Base-by-base conservation (phyloP, 2,113 vertebrate genomes). In the Tretioscincus oriximinensis region DNA sequence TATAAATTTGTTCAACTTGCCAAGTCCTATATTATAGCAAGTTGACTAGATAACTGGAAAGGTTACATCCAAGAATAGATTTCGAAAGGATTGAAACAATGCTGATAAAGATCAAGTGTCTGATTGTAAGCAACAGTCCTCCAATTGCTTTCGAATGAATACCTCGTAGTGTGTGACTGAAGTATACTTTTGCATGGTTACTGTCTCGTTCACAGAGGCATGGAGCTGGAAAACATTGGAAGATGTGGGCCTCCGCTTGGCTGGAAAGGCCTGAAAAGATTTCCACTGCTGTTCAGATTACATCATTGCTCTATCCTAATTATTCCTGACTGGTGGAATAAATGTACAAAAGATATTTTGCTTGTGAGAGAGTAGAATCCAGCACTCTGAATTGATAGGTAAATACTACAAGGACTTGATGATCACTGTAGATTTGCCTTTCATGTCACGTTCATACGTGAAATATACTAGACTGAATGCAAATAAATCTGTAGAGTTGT, bases 51-150 rank as follows among this genome's bases (percentile, higher is more conserved):
- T 66, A 87, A 76, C 92, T 58, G 80, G 92, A 94, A 94, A 92
- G 89, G 79, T 90, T 88, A 85, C 84, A 83, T 88, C 89, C 68
- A 85, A 88, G 93, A 89, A 90, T 79, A 77, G 90, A 88, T 90
- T 93, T 90, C 89, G 88, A 81, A 90, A 88, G 86, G 73, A 88
- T 85, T 81, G 76, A 86, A 92, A 94, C 91, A 95, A 95, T 90
- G 80, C 87, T 93, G 93, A 95, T 95, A 92, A 94, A 95, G 92
- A 95, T 95, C 94, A 94, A 95, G 91, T 92, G 91, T 90, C 88
- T 94, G 93, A 94, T 93, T 94, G 90, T 93, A 89, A 93, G 91
- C 87, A 90, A 84, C 85, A 90, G 85, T 85, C 87, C 94, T 88
- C 90, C 93, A 93, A 93, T 91, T 94, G 93, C 92, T 90, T 90